Percentiles rank a stretch among this genome's conserved stretches.
phyloP scores from a whole-genome alignment of 2,113 vertebrate genomes.

The Meriones unguiculatus region DNA sequence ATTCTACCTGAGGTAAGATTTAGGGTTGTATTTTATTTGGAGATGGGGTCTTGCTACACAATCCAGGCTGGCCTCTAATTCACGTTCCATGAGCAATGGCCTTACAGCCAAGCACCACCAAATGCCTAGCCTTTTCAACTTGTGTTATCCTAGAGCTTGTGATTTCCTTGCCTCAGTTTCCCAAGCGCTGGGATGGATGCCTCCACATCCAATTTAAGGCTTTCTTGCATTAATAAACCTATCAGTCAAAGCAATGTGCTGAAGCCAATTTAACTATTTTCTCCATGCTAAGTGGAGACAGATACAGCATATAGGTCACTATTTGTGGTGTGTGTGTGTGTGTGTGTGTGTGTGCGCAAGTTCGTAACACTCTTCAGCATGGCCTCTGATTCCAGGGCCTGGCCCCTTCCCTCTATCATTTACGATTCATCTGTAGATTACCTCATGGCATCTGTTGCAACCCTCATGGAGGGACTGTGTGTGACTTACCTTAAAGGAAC shows the following conservation, averaged over 20 bases:
- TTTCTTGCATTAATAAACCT: background rate
- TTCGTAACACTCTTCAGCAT: background rate
- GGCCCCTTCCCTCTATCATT: too few relatives aligned
- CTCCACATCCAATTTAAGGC: background rate
- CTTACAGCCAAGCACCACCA: background rate
- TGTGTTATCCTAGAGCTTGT: background rate
- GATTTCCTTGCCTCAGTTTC: background rate
- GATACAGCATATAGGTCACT: background rate
- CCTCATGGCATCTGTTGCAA: background rate
- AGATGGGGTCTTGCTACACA: background rate
- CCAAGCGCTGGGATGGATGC: background rate
- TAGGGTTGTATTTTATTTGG: background rate
- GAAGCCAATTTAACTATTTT: background rate
- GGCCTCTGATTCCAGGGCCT: background rate
- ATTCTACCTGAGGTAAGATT: background rate
- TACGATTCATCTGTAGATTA: background rate
- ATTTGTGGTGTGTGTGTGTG: background rate
- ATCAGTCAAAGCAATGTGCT: background rate
- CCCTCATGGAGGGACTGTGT: background rate
- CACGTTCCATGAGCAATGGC: background rate
- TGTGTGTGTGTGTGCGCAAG: background rate
- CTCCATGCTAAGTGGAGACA: background rate
- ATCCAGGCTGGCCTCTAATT: background rate
- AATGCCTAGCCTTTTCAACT: background rate
- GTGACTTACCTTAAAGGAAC: slow-evolving; percentile 94